Base-by-base conservation (phyloP, 2,797 vertebrate species). In the Alcedo quadribrachys region DNA sequence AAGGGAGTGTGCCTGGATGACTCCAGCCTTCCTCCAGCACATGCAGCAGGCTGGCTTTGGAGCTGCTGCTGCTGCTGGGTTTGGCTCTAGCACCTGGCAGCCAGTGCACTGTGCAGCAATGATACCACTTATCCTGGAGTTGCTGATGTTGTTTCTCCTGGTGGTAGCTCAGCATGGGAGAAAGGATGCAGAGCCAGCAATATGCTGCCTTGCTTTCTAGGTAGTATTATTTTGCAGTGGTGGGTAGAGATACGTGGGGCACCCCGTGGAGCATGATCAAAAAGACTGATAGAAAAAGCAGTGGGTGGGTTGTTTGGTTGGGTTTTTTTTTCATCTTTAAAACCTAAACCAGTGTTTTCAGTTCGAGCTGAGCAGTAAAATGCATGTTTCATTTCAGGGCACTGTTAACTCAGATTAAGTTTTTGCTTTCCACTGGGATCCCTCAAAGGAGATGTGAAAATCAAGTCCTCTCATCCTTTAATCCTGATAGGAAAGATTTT, bases 121-220 rank as follows among this genome's bases (percentile, higher is more conserved):
- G 37, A 13, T 37, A 37, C 37, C 37, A 37, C 37, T 37, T 37
- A 37, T 13, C 37, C 37, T 37, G 37, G 37, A 37, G 37, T 13
- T 37, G 60, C 1, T 28, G 21, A 27, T 1, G 4, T 22, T n/a
- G 30, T 17, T n/a, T 76, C 33, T 24, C 2, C 1, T 22, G 30
- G 12, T n/a, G 24, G 30, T 45, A 48, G 8, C 15, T 54, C 35
- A 58, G 27, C 32, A 18, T 12, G 20, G 16, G 21, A 62, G 35
- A 42, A 63, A 24, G 33, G 30, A 15, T 28, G 46, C 33, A 32
- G 48, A 65, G 35, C 19, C 42, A 68, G 55, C 25, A 33, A 25
- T 20, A 4, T 2, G 21, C 42, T 68, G 22, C 33, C 32, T 5
- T 15, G 14, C 19, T 24, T 71, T 62, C 37, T 42, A 32, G 42